Evolutionary conservation across 2,888 invertebrate genomes (phyloP), one percentile per base, ranked within the genome.

Genomic region (Thymelicus lineola): DNA sequence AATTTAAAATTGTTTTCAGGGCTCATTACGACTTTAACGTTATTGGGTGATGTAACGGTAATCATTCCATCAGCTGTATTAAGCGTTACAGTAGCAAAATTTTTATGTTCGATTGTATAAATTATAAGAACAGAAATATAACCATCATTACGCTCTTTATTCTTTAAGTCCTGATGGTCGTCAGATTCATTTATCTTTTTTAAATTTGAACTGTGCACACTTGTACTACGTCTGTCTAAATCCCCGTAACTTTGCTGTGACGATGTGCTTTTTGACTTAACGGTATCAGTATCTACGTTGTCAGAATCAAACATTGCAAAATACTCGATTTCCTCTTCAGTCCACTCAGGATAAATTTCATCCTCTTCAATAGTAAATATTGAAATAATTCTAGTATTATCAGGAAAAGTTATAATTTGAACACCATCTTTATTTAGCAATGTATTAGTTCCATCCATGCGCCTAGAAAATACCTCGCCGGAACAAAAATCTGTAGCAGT

Each of bases 1-100:
- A 93, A 81, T 45, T 86, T 79, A 74, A 86, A 92, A 65, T 84
- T 73, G 73, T 89, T 88, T 53, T 83, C 66, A 14, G 71, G 73
- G 74, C 87, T 81, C 20, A 91, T 72, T 3, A 77, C 75, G 5
- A 92, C 80, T 15, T 74, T 77, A 7, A 85, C 85, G 12, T 84
- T 79, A 70, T 91, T 91, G 7, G 92, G 91, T 4, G 92, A 92
- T 42, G 86, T 85, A 2, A 92, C 77, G 7, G 82, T 78, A 71
- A 93, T 81, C 64, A 81, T 83, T 9, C 76, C 83, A 70, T 80
- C 83, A 42, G 82, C 78, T 78, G 88, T 90, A 76, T 94, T 87
- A 71, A 94, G 85, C 58, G 85, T 86, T 17, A 95, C 84, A n/a
- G 93, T 91, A n/a, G 94, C 88, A 76, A 94, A 95, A 82, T 94